Evolutionary conservation across 2,888 invertebrate genomes (phyloP), one percentile per base, ranked within the genome.

Genomic region (Ornithoptera priamus): DNA sequence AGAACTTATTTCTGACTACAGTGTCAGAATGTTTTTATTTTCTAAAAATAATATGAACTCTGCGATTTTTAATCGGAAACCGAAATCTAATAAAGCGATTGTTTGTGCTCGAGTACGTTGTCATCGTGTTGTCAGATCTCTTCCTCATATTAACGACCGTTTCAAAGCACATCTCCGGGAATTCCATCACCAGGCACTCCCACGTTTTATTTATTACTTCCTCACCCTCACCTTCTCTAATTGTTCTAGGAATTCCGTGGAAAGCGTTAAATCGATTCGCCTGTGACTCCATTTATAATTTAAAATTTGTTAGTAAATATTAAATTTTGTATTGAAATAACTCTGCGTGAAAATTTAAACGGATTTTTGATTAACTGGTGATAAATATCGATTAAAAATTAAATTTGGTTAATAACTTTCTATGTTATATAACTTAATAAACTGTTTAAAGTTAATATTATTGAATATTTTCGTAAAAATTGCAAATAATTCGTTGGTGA

Each of bases 141-240:
- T 83, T 82, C 83, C 80, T 79, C 76, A 75, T 71, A 74, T 74
- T 73, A 76, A 75, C 72, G 75, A 74, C 69, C 72, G 73, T 81
- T 77, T 85, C 81, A 85, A 86, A 86, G 86, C 81, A 78, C 78
- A 80, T 83, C 87, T 89, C 90, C 89, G 80, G 86, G 90, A 90
- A 90, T 81, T 82, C 76, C 81, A 77, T 76, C 79, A 81, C 76
- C 75, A 76, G 83, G 80, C 85, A 84, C 86, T 85, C 85, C 85
- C 85, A 84, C 82, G 80, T 78, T 75, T 80, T 87, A 91, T 91
- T 92, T 90, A 91, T 88, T 77, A 78, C 82, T 92, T 91, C 91
- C 91, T 87, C 77, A 78, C 82, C 78, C 72, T 75, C 69, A 67
- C 70, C 67, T 67, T 77, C 75, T 76, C 76, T 80, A 82, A 87